Conservation (phyloP, 92 coral and sea anemone genomes). For the Zoanthus gigantus region DNA sequence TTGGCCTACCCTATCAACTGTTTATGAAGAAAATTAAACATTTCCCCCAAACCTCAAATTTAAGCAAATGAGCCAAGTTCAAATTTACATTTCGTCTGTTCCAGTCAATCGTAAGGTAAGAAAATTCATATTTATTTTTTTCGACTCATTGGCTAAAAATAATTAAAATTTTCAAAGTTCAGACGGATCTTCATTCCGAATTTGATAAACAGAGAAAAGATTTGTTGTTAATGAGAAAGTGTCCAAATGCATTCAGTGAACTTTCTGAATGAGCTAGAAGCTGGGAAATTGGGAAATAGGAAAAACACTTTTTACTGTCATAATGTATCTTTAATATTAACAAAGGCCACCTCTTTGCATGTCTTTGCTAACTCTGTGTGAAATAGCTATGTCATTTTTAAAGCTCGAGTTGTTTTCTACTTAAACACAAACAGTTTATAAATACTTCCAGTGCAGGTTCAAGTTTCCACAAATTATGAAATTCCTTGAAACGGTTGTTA, state of each 20-base stretch:
- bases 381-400: background rate
- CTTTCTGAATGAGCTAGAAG: too few species aligned
- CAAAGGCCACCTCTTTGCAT: background rate
- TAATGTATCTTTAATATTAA: background rate
- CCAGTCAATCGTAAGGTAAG: conserved; percentile 19
- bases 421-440: background rate
- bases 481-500: background rate
- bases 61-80: conserved; percentile 11
- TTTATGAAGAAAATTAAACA: conserved; percentile 19
- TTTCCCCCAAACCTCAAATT: background rate
- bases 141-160: background rate
- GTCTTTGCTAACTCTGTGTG: background rate
- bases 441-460: background rate
- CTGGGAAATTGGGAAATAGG: too few species aligned
- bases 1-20: background rate
- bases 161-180: background rate
- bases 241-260: too few species aligned
- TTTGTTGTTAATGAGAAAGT: too few species aligned
- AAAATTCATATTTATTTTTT: background rate
- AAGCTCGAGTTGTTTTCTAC: background rate
- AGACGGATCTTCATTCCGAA: background rate
- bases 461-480: background rate
- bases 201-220: too few species aligned
- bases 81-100: conserved; percentile 21
- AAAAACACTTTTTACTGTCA: background rate